Conservation (phyloP, 37 sponge, comb jelly and placozoan genomes). For the Sycon ciliatum region DNA sequence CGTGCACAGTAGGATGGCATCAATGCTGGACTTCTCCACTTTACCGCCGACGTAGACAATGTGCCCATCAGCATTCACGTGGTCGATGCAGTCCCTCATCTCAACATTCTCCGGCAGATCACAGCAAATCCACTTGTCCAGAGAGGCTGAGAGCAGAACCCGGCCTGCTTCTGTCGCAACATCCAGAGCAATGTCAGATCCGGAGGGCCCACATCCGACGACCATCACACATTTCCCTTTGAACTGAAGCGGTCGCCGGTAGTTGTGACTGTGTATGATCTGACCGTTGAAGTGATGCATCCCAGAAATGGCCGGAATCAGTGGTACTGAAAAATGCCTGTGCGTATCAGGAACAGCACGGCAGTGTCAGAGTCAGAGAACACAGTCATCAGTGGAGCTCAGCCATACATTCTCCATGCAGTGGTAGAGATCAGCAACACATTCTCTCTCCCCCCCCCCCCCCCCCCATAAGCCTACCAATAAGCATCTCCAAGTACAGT, state of each 20-base stretch:
- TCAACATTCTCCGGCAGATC: not conserved
- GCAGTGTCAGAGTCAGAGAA: not conserved
- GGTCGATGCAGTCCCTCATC: not conserved
- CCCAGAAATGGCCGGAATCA: conserved; percentile 26
- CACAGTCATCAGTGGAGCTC: not conserved
- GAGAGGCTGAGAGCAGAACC: too few relatives aligned
- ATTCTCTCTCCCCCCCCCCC: too few relatives aligned
- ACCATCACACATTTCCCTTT: conserved; percentile 43
- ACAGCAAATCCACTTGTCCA: not conserved
- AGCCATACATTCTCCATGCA: too few relatives aligned
- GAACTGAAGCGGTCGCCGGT: conserved; percentile 42
- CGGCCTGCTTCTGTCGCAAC: conserved; percentile 24
- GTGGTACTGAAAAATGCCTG: conserved; percentile 57
- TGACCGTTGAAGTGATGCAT: conserved; percentile 40
- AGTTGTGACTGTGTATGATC: conserved; percentile 55
- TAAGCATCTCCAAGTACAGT: too few relatives aligned
- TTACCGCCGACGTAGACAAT: not conserved
- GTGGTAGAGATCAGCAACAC: too few relatives aligned
- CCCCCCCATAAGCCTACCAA: too few relatives aligned
- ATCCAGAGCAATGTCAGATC: conserved; percentile 52
- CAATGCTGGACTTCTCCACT: conserved; percentile 1
- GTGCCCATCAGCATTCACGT: not conserved
- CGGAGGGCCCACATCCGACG: conserved; percentile 54
- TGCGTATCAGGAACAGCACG: not conserved
- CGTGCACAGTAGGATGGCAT: conserved; percentile 51